Percentiles rank a stretch among this genome's conserved stretches.
phyloP scores from a whole-genome alignment of 2,888 invertebrate species.

The Neoascia interrupta region DNA sequence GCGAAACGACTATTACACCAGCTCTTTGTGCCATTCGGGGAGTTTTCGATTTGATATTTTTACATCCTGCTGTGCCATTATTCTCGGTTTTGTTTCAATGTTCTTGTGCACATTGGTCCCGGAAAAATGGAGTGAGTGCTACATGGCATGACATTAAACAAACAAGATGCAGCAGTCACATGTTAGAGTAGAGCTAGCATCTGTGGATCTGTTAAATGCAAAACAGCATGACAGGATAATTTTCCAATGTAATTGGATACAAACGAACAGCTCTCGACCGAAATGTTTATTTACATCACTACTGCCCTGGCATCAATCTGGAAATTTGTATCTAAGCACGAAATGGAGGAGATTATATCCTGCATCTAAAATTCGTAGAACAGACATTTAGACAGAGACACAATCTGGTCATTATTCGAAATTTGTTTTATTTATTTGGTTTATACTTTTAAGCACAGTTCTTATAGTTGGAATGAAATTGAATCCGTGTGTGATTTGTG shows the following conservation, averaged over 20 bases:
- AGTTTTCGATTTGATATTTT: background rate
- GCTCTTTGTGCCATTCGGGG: background rate
- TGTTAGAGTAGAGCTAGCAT: background rate
- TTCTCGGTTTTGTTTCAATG: background rate
- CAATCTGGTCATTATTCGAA: too few relatives aligned
- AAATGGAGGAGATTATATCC: too few relatives aligned
- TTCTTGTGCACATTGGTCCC: background rate
- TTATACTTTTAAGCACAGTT: too few relatives aligned
- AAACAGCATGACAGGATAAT: constrained; percentile 26
- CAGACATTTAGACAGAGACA: too few relatives aligned
- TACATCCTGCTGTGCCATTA: background rate
- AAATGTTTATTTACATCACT: constrained; percentile 11
- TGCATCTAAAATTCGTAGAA: too few relatives aligned
- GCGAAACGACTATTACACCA: background rate
- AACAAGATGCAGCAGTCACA: background rate
- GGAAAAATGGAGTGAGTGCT: background rate
- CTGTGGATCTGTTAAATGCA: constrained; percentile 17
- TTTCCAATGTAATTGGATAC: constrained; percentile 25
- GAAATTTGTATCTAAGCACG: too few relatives aligned
- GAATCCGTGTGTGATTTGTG: too few relatives aligned
- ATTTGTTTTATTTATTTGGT: too few relatives aligned
- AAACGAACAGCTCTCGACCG: constrained; percentile 13
- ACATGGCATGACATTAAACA: constrained; percentile 2
- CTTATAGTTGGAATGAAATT: too few relatives aligned
- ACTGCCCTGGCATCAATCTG: background rate